Evolutionary conservation across 2,113 vertebrate species (phyloP).

Genomic region (Raphicerus campestris): DNA sequence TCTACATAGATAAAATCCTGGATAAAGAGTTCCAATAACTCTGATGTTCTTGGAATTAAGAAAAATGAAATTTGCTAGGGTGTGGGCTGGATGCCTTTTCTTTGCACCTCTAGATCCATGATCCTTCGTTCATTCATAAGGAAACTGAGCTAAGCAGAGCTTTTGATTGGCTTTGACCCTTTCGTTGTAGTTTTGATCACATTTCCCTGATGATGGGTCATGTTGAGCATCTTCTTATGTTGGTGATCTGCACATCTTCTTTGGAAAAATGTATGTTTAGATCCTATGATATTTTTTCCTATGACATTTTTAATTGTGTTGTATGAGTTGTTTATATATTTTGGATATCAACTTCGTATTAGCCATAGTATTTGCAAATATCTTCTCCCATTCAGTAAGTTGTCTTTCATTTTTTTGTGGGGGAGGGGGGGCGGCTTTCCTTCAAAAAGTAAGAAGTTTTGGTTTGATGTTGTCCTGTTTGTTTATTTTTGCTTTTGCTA

Average conservation of each 20-base stretch:
- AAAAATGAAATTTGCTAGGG: background rate
- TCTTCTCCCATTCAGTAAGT: background rate
- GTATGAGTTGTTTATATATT: background rate
- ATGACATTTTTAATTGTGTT: background rate
- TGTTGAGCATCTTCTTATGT: background rate
- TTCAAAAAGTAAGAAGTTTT: background rate
- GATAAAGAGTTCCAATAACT: background rate
- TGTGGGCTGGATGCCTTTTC: background rate
- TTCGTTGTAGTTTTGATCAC: background rate
- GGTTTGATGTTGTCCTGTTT: background rate
- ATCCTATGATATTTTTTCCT: background rate
- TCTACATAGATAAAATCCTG: background rate
- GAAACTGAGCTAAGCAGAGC: background rate
- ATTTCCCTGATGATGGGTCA: background rate
- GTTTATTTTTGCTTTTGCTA: background rate
- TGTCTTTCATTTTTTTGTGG: background rate
- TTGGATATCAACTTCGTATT: background rate
- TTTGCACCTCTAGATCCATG: background rate
- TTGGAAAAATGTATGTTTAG: background rate
- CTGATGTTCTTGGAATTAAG: background rate
- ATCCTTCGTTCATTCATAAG: background rate
- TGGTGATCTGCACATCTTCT: background rate
- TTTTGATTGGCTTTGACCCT: background rate
- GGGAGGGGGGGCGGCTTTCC: background rate
- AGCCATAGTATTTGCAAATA: background rate